These are phyloP conservation scores for Lutjanus campechanus DNA, from an alignment of 2,797 vertebrate species.

Conservation along the genomic window DNA sequence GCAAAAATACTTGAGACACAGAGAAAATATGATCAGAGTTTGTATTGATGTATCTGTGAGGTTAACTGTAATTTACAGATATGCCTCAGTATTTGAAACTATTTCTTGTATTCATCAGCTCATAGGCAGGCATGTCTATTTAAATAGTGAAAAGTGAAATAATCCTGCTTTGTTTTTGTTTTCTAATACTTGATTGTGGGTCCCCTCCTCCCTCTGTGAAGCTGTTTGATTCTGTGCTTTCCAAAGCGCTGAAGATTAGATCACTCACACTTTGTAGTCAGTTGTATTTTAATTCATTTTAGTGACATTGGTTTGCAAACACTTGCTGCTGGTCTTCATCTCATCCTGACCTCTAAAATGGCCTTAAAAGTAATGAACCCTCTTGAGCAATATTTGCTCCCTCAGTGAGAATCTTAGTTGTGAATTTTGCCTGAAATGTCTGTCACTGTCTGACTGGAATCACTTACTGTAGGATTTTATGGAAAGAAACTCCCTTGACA, in stretches of 20 bases:
- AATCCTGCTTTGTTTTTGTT: conserved; percentile 66
- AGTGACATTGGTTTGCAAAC: conserved; percentile 84
- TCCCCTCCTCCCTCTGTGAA: conserved; percentile 75
- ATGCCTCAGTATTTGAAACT: conserved; percentile 19
- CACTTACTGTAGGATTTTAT: conserved; percentile 80
- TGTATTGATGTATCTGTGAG: conserved; percentile 32
- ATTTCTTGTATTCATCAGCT: conserved; percentile 14
- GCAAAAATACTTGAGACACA: conserved; percentile 20
- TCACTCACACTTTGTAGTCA: conserved; percentile 83
- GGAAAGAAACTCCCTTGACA: conserved; percentile 84
- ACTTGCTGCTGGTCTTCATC: conserved; percentile 86
- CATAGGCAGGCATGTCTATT: conserved; percentile 50
- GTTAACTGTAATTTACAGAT: conserved; percentile 36
- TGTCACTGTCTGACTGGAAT: conserved; percentile 87
- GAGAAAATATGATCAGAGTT: conserved; percentile 5
- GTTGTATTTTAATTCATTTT: conserved; percentile 84
- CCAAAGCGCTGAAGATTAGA: conserved; percentile 44
- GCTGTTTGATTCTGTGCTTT: conserved; percentile 57
- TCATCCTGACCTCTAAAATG: conserved; percentile 86
- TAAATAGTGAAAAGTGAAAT: conserved; percentile 78
- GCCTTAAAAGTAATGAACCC: conserved; percentile 93
- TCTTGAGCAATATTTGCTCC: conserved; percentile 96
- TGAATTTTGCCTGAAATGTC: conserved; percentile 88
- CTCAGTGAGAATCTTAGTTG: conserved; percentile 84
- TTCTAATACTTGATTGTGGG: conserved; percentile 74